Base-by-base conservation (phyloP, 2,888 invertebrate species). In the Hypercompe scribonia region DNA sequence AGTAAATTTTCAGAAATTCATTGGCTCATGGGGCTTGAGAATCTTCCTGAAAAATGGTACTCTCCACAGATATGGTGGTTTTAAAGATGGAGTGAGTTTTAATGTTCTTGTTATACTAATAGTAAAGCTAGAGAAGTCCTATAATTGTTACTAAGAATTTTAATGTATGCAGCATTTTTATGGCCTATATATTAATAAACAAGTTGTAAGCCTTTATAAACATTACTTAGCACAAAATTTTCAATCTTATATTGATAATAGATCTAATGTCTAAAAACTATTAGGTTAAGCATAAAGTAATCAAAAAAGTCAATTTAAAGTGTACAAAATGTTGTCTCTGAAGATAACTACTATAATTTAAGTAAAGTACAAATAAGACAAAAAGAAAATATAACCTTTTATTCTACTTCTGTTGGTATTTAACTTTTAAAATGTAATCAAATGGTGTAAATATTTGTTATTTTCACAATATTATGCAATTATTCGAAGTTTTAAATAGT, bases 1-100 rank as follows among this genome's bases (percentile, higher is more conserved):
- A 73, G 98, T 99, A 0, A 98, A 98, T 90, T 99, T 99, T 96
- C 98, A 99, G 90, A 98, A 98, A 87, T 97, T 99, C 84, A 98
- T 99, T 54, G 98, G 98, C 33, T 97, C 97, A 0, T 98, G 98
- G 97, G 99, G 99, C 1, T 93, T 99, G 3, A 96, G 99, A 71
- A 95, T 99, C 42, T 98, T 99, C 84, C 94, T 99, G 64, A 99
- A 98, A 89, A 99, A 97, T 94, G 99, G 99, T 2, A 97, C 97
- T 0, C 94, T 99, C 15, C 98, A 99, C 91, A 97, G 99, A 90
- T 99, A 98, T 90, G 97, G 98, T 77, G 99, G 99, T 2, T 99
- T 99, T 88, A 98, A 98, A 90, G 99, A 99, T 73, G 96, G 97
- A 68, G 98, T 97, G 93, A 93, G 96, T 93, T 63, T 71, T 15